Conservation (phyloP, 2,888 invertebrate species). For the Bombylius major region DNA sequence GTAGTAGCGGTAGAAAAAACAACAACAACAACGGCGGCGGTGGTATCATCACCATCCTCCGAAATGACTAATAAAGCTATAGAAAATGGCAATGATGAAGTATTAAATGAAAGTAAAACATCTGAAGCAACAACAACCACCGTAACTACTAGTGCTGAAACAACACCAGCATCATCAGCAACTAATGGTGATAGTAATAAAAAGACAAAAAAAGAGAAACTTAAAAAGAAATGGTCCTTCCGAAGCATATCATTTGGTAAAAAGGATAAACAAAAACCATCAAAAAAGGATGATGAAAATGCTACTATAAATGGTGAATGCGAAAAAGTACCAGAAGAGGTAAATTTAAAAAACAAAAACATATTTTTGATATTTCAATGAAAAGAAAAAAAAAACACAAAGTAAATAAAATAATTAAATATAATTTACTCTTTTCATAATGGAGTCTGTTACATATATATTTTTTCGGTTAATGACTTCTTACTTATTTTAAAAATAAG, state of each 20-base stretch:
- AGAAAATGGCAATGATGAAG: conserved; percentile 43
- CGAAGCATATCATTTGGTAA: conserved; percentile 76
- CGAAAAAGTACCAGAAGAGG: conserved; percentile 52
- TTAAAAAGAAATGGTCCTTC: conserved; percentile 84
- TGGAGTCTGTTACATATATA: too few relatives aligned
- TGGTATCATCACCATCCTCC: conserved; percentile 25
- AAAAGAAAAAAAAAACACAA: not conserved
- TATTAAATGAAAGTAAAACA: conserved; percentile 41
- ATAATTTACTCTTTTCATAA: too few relatives aligned
- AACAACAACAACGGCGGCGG: conserved; percentile 5
- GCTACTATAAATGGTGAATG: conserved; percentile 42
- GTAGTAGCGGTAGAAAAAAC: conserved; percentile 16
- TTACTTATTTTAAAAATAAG: too few relatives aligned
- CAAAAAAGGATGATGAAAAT: conserved; percentile 46
- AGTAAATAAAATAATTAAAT: too few relatives aligned
- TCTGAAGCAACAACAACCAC: conserved; percentile 21
- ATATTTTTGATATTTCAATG: not conserved
- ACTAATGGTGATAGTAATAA: conserved; percentile 36
- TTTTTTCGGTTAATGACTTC: too few relatives aligned
- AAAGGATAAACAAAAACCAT: conserved; percentile 76
- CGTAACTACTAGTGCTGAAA: conserved; percentile 7
- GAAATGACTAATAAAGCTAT: conserved; percentile 20
- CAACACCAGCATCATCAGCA: conserved; percentile 19
- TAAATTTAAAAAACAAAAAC: conserved; percentile 30
- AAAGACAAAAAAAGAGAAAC: conserved; percentile 55